phyloP scores from a whole-genome alignment of 2,888 invertebrate genomes.

The Diarsia dahlii region DNA sequence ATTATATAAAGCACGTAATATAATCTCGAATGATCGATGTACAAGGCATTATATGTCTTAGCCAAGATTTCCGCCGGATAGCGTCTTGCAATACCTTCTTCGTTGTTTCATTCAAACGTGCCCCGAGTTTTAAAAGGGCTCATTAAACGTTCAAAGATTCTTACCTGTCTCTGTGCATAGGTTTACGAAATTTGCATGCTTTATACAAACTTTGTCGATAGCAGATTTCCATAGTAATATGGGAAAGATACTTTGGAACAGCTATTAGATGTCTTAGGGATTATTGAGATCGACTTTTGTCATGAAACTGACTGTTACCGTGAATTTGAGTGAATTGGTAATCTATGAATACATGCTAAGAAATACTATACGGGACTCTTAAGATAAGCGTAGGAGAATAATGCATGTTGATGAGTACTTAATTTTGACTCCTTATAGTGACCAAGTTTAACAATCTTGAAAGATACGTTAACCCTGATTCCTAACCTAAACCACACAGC shows the following conservation, averaged over 20 bases:
- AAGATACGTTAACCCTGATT: not conserved
- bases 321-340: too few species aligned
- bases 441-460: not conserved
- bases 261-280: slow-evolving; percentile 1
- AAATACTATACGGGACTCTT: not conserved
- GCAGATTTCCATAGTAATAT: slow-evolving; percentile 56
- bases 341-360: not conserved
- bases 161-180: slow-evolving; percentile 54
- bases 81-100: slow-evolving; percentile 76
- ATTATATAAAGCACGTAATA: slow-evolving; percentile 60
- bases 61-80: slow-evolving; percentile 83
- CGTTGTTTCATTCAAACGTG: slow-evolving; percentile 81
- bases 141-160: slow-evolving; percentile 71
- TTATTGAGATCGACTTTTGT: not conserved
- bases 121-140: slow-evolving; percentile 81
- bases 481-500: not conserved
- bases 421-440: not conserved
- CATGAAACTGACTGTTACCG: not conserved
- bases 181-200: slow-evolving; percentile 59
- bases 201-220: slow-evolving; percentile 56
- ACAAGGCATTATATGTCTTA: slow-evolving; percentile 73
- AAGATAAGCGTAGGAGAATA: not conserved
- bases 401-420: not conserved
- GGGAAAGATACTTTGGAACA: slow-evolving; percentile 27
- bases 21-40: slow-evolving; percentile 68